Conservation (phyloP, 2,113 vertebrate genomes). For the Pseudorasbora parva region DNA sequence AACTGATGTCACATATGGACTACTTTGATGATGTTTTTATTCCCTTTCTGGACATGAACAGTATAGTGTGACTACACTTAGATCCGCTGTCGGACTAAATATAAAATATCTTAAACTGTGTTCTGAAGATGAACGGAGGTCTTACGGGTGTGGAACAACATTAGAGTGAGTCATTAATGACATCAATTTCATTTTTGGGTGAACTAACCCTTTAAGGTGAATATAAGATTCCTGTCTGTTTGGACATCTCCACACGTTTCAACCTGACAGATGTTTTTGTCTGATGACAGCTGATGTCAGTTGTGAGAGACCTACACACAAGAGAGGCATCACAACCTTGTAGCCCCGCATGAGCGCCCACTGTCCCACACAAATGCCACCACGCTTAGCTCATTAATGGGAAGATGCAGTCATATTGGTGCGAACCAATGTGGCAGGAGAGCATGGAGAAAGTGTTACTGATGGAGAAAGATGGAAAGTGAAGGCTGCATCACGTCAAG, state of each 20-base stretch:
- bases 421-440: not conserved
- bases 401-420: not conserved
- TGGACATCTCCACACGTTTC: not conserved
- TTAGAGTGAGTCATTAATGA: no score
- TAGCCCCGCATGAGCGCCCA: conserved; percentile 21
- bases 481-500: conserved; percentile 37
- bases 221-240: not conserved
- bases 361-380: conserved; percentile 38
- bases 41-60: no score
- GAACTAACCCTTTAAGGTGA: no score
- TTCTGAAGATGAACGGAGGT: no score
- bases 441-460: not conserved
- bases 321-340: conserved; percentile 26
- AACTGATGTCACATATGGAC: no score
- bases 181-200: no score
- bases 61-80: no score
- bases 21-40: no score
- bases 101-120: no score
- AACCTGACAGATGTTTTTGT: conserved; percentile 20
- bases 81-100: no score
- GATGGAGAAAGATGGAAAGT: conserved; percentile 36
- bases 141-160: no score
- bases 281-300: conserved; percentile 28
- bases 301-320: conserved; percentile 24
- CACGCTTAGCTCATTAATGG: conserved; percentile 47